Evolutionary conservation across 2,797 vertebrate genomes (phyloP).

Genomic region (Euthynnus affinis): DNA sequence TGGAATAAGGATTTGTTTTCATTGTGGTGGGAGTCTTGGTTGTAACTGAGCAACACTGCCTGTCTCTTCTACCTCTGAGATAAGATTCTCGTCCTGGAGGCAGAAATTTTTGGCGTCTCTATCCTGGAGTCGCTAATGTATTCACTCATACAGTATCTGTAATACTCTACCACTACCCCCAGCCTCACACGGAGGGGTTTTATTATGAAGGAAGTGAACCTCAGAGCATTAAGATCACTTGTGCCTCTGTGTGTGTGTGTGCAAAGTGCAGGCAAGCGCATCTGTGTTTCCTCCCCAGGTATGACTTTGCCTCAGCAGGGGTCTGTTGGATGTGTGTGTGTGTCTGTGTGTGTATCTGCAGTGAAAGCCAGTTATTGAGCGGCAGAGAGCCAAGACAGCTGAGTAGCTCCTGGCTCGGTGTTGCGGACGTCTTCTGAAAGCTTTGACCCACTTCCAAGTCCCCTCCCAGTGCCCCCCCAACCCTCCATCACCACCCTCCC

Average conservation of each 20-base stretch:
- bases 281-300: conserved; percentile 41
- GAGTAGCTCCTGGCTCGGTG: conserved; percentile 56
- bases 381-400: conserved; percentile 45
- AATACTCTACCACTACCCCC: conserved; percentile 49
- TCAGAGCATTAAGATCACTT: conserved; percentile 17
- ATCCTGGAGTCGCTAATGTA: conserved; percentile 56
- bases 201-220: conserved; percentile 28
- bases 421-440: conserved; percentile 70
- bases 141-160: conserved; percentile 56
- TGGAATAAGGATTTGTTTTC: not conserved
- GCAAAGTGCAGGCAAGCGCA: not conserved
- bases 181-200: conserved; percentile 32
- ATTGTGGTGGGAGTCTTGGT: not conserved
- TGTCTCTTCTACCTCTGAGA: conserved; percentile 33
- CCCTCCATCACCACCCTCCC: not conserved
- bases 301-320: conserved; percentile 54
- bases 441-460: conserved; percentile 80
- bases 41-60: conserved; percentile 3
- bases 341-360: not conserved
- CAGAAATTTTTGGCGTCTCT: conserved; percentile 27
- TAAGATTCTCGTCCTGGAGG: conserved; percentile 52
- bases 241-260: not conserved
- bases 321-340: conserved; percentile 31
- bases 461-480: not conserved
- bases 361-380: conserved; percentile 43